These are phyloP conservation scores for Nematostella vectensis DNA, from an alignment of 92 coral and sea anemone species.

Conservation along the genomic window DNA sequence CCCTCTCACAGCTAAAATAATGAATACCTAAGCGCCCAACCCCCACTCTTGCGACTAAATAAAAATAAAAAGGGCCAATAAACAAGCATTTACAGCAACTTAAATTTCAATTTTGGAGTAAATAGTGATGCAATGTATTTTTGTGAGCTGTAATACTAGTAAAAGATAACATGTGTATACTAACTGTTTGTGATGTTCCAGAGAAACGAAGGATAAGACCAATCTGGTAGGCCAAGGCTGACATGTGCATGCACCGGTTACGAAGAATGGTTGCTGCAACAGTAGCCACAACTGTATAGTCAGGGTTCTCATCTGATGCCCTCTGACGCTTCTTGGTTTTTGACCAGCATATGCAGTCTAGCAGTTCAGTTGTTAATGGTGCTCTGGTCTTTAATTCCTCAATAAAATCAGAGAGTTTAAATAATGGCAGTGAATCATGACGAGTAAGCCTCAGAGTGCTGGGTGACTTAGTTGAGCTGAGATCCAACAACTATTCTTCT, in stretches of 20 bases:
- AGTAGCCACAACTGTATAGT: slow-evolving; percentile 20
- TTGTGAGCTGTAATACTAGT: too few species aligned
- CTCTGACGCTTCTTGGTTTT: slow-evolving; percentile 4
- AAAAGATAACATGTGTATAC: too few species aligned
- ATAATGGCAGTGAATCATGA: slow-evolving; percentile 20
- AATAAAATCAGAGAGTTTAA: slow-evolving; percentile 19
- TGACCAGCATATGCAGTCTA: slow-evolving; percentile 15
- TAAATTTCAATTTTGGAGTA: too few species aligned
- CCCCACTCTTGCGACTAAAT: too few species aligned
- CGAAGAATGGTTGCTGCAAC: slow-evolving; percentile 27
- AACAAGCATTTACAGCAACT: too few species aligned
- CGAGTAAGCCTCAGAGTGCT: slow-evolving; percentile 15
- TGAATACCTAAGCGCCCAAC: too few species aligned
- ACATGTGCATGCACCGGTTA: slow-evolving; percentile 27
- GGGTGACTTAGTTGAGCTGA: neutral
- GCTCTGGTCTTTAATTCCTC: slow-evolving; percentile 28
- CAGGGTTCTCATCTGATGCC: slow-evolving; percentile 3
- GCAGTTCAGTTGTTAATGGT: slow-evolving; percentile 23
- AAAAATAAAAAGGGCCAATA: too few species aligned
- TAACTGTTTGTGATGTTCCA: slow-evolving; percentile 16
- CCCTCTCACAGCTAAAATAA: too few species aligned
- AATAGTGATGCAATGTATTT: too few species aligned
- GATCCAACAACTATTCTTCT: neutral
- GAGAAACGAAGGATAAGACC: slow-evolving; percentile 33
- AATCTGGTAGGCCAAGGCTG: slow-evolving; percentile 38